Evolutionary conservation across 2,797 vertebrate genomes (phyloP), one percentile per base, ranked within the genome.

Genomic region (Lophotriccus pileatus): DNA sequence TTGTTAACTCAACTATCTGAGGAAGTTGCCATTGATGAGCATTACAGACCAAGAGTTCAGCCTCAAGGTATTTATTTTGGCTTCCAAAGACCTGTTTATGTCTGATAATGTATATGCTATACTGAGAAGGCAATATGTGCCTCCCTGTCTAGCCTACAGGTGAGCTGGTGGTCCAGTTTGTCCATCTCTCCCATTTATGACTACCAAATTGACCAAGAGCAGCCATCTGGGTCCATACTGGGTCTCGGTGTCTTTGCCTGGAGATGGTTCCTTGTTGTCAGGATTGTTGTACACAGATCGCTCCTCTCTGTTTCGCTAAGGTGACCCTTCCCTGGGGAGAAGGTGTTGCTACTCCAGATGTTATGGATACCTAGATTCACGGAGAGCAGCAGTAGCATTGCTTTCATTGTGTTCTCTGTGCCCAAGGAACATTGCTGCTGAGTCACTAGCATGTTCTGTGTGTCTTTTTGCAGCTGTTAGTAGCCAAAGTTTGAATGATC

Each of bases 1-100:
- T 97, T 99, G 68, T 97, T 99, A 84, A 98, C 96, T 89, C 98
- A 98, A n/a, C 97, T 99, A 97, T 96, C 98, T 44, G 99, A 99
- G 37, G 99, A 99, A 95, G 98, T 98, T 95, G 96, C 98, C 88
- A 99, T 99, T 93, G 99, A 99, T 95, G 96, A 98, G 74, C 97
- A 15, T 66, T 91, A 97, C 67, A 96, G 97, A 82, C 90, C 94
- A 93, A 96, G 95, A 89, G 91, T 92, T 64, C 92, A 85, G 19
- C 56, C 97, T 90, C 96, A 89, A 96, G 97, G 98, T 98, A 97
- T 89, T 52, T 63, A 17, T 73, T 94, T 66, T 63, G 79, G 13
- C 28, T 76, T 94, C 50, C 59, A 32, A 60, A 87, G 43, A 60
- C 43, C n/a, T 66, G 18, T 81, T 93, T 41, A 14, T 62, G 14